A percentile compares a stretch with the other conserved stretches of the same genome.
These are phyloP conservation scores for Anseranas semipalmata DNA, from an alignment of 2,113 vertebrate genomes.

Conservation along the genomic window DNA sequence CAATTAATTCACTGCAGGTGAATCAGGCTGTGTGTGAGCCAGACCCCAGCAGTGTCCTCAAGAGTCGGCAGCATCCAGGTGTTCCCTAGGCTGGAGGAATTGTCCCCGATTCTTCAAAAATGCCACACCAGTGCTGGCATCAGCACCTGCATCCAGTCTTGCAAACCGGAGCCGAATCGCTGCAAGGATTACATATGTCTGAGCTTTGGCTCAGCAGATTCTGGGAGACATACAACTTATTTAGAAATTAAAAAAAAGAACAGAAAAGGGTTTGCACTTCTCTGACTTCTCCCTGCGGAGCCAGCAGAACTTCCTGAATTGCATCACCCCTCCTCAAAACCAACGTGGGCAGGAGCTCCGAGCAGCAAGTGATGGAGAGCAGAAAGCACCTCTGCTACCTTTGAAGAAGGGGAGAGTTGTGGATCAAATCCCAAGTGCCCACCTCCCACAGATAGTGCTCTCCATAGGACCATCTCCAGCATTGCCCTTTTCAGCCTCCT, in stretches of 20 bases:
- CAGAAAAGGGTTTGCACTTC: no score
- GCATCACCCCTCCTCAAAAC: background rate
- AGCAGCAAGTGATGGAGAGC: no score
- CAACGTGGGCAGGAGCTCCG: background rate
- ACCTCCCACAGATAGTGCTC: background rate
- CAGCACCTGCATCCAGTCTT: background rate
- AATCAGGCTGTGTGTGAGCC: background rate
- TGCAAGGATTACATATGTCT: background rate
- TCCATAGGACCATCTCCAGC: background rate
- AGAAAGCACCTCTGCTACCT: background rate
- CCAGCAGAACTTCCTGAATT: no score
- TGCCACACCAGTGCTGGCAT: background rate
- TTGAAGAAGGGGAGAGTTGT: no score
- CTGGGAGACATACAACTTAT: background rate
- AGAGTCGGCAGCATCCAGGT: background rate
- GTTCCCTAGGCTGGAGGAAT: background rate
- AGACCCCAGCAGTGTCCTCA: fast-evolving
- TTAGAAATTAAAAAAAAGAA: background rate
- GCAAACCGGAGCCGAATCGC: background rate
- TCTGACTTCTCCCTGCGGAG: background rate
- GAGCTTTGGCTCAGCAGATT: background rate
- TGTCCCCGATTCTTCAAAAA: background rate
- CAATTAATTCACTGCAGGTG: background rate
- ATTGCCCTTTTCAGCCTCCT: no score
- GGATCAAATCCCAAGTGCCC: background rate